Conservation (phyloP, 2,113 vertebrate genomes). For the Corythornis cristatus region DNA sequence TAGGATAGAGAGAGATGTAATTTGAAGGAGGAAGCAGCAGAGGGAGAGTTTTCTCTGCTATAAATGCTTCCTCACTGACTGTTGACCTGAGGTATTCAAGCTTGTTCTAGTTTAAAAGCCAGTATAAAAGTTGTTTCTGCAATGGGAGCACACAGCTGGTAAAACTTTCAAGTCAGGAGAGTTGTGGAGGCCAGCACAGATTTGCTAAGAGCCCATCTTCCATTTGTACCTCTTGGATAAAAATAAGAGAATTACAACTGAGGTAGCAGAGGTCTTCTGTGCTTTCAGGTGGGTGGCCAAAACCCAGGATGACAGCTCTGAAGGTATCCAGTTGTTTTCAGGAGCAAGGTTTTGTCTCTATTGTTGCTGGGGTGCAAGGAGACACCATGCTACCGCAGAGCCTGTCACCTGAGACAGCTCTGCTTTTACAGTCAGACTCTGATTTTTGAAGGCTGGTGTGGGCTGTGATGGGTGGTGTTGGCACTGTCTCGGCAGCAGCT, state of each 20-base stretch:
- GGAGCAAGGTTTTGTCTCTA: not conserved
- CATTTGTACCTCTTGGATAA: not conserved
- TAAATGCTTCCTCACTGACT: constrained; percentile 32
- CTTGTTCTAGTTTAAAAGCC: constrained; percentile 18
- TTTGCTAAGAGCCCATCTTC: not conserved
- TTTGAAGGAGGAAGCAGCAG: constrained; percentile 72
- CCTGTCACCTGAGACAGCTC: not conserved
- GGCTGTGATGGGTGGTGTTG: not conserved
- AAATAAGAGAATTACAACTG: not conserved
- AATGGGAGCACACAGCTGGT: not conserved
- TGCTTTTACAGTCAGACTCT: not conserved
- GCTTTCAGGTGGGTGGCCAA: not conserved
- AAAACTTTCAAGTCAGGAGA: not conserved
- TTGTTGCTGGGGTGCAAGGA: not conserved
- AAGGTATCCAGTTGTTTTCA: not conserved
- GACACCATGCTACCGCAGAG: not conserved
- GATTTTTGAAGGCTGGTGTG: not conserved
- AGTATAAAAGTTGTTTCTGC: not conserved
- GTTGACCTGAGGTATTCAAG: not conserved
- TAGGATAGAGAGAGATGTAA: constrained; percentile 46
- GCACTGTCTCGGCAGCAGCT: rapidly evolving
- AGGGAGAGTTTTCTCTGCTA: constrained; percentile 72
- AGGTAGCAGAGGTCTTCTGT: rapidly evolving
- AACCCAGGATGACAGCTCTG: not conserved
- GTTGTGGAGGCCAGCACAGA: not conserved